These are phyloP conservation scores for Chaitophorus viminalis DNA, from an alignment of 2,888 invertebrate genomes.

Conservation along the genomic window DNA sequence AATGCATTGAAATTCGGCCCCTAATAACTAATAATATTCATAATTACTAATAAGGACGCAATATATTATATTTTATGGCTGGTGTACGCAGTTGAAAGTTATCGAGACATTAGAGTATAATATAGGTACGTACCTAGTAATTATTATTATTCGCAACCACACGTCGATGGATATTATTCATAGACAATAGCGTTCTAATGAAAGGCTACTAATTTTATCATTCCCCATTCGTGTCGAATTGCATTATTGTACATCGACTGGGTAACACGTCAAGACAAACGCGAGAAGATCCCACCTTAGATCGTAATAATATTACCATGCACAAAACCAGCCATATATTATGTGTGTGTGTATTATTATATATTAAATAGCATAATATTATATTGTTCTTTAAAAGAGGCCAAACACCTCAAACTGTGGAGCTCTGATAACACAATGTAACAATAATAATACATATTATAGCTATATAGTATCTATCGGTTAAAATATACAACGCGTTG, in stretches of 20 bases:
- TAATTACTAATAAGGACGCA: background rate
- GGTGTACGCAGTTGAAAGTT: background rate
- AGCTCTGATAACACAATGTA: background rate
- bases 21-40: no score
- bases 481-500: no score
- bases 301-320: background rate
- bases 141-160: background rate
- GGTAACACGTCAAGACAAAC: background rate
- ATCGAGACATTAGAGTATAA: background rate
- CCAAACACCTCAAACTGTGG: background rate
- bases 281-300: background rate
- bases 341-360: no score
- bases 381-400: background rate
- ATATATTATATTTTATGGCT: background rate
- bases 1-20: no score
- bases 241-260: background rate
- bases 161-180: background rate
- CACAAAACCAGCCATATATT: background rate
- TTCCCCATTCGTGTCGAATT: constrained; percentile 6
- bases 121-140: no score
- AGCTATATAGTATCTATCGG: background rate
- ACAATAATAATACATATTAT: background rate
- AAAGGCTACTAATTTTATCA: constrained; percentile 5
- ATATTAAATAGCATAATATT: background rate
- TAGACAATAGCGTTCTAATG: constrained; percentile 10